These are phyloP conservation scores for Oedothorax gibbosus DNA, from an alignment of 1,140 invertebrate genomes.

Conservation along the genomic window DNA sequence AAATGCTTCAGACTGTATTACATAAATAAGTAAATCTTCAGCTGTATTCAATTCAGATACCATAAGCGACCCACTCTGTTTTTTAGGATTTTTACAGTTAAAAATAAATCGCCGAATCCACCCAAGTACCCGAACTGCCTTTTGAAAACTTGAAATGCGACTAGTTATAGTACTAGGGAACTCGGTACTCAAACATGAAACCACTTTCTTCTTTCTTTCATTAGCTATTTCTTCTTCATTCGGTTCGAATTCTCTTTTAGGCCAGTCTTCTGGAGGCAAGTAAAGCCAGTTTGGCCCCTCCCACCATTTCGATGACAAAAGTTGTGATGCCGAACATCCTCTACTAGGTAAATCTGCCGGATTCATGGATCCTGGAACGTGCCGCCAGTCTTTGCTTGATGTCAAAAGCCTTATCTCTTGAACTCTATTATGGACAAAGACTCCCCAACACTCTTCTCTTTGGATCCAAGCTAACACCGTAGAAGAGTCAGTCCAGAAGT, in stretches of 20 bases:
- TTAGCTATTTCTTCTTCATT: slow-evolving; percentile 27
- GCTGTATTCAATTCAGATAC: slow-evolving; percentile 26
- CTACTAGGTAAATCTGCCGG: not conserved
- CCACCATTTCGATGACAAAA: not conserved
- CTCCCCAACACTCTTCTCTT: slow-evolving; percentile 11
- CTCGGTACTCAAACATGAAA: not conserved
- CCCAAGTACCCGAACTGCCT: not conserved
- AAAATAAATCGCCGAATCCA: slow-evolving; percentile 30
- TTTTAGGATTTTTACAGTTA: slow-evolving; percentile 20
- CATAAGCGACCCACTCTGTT: not conserved
- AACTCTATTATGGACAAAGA: slow-evolving; percentile 43
- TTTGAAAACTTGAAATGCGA: not conserved
- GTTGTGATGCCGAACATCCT: not conserved
- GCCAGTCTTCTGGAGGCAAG: slow-evolving; percentile 37
- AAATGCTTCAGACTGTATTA: slow-evolving; percentile 31
- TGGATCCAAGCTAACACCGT: slow-evolving; percentile 42
- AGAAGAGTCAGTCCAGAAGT: slow-evolving; percentile 38
- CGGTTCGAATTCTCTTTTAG: not conserved
- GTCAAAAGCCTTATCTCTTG: not conserved
- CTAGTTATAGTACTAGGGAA: not conserved
- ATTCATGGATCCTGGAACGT: not conserved
- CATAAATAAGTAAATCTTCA: slow-evolving; percentile 7
- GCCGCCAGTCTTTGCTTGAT: not conserved
- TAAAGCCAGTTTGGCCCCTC: slow-evolving; percentile 4
- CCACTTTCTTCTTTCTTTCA: slow-evolving; percentile 25